Evolutionary conservation across 2,888 invertebrate genomes (phyloP), one percentile per base, ranked within the genome.

Genomic region (Lasioglossum calceatum): DNA sequence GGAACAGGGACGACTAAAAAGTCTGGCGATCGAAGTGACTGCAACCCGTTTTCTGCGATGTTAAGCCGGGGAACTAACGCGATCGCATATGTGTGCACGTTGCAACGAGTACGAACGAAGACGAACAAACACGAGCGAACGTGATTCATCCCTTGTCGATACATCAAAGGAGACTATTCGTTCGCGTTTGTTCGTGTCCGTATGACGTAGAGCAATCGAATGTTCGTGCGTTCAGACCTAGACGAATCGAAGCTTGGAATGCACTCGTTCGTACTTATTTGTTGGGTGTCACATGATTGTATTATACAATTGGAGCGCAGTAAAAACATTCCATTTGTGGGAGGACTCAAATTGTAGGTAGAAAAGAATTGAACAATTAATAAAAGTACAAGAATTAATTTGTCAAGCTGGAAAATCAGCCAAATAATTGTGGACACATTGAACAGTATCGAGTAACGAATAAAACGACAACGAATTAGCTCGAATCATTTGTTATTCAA

Each of bases 121-220:
- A 32, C 64, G 64, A 64, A 64, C 64, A 64, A 64, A 32, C 8
- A 32, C 64, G 36, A 19, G 3, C 32, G 64, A 64, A 64, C 32
- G 64, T 64, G 64, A 64, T 50, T 36, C 76, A 54, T 76, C 39
- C 19, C 27, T 42, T 27, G 64, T 77, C 64, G 32, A 67, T 64
- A 36, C 67, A 77, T 36, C 36, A 50, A n/a, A 14, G 64, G 64
- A 32, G 64, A 64, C 64, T 64, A 64, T 64, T 64, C 64, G 64
- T 64, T 64, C 64, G 19, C 64, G 64, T 32, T 64, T 64, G 64
- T 36, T 8, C 64, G 36, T 64, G 36, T 64, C 36, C 64, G 64
- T 32, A 32, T 64, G 64, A 64, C 32, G 32, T 32, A 64, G 32
- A 64, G 64, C 64, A 64, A 64, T 64, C 19, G 64, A 64, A 64